Base-by-base conservation (phyloP, 2,797 vertebrate species). In the Coluber constrictor region DNA sequence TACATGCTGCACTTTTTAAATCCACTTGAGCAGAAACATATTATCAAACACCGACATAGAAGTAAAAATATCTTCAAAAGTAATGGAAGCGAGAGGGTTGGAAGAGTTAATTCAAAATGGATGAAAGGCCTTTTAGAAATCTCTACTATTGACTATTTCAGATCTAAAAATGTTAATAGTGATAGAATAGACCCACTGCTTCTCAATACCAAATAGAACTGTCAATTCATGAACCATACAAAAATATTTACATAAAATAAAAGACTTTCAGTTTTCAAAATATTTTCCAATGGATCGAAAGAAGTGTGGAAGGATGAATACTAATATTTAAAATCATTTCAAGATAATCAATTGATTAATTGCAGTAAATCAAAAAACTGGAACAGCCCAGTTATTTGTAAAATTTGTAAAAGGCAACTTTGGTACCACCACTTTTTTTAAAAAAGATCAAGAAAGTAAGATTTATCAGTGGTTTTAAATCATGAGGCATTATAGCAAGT, bases 11-110 rank as follows among this genome's bases (percentile, higher is more conserved):
- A 87, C 91, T 90, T 94, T 91, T 92, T 29, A 23, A 0, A 1
- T 57, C 10, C 37, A 2, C 32, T 83, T 94, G 29, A 83, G 25
- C 9, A 61, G 51, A 92, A 93, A 43, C 83, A 94, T 95, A 63
- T 94, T 88, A 92, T 60, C 92, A 89, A 94, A 93, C 91, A 88
- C 66, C 91, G 60, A 47, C 37, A 83, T 5, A 83, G 74, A 63
- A 70, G 79, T 94, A 95, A 91, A 94, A 96, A 94, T 92, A 92
- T 66, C 57, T 55, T 27, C 90, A 91, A 59, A 43, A 83, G 23
- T 47, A 29, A 20, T 59, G 60, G 12, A 27, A 60, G 57, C 7
- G 2, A 59, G 27, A 25, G 27, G 23, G 57, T 37, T 60, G n/a
- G 20, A 70, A 55, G 20, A 90, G 5, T 37, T 29, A 88, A 43